These are phyloP conservation scores for Fulica atra DNA, from an alignment of 2,113 vertebrate genomes.

Conservation along the genomic window DNA sequence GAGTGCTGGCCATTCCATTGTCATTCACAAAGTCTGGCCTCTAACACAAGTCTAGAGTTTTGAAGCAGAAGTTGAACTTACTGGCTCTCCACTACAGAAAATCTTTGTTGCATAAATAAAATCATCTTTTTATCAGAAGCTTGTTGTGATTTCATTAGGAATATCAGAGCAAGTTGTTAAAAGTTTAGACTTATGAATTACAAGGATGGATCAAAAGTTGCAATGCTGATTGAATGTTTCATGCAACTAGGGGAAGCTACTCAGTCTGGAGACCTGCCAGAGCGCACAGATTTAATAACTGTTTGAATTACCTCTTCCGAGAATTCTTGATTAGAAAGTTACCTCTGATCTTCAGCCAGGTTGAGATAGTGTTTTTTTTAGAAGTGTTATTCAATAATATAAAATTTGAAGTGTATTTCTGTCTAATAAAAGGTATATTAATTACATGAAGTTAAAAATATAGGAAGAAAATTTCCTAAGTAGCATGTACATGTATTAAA, in stretches of 20 bases:
- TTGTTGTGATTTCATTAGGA: background rate
- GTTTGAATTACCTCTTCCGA: background rate
- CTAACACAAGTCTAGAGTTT: background rate
- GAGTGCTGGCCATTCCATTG: background rate
- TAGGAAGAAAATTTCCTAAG: background rate
- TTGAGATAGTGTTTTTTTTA: background rate
- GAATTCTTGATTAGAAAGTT: background rate
- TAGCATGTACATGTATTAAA: background rate
- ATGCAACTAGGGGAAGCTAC: background rate
- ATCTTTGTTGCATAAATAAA: background rate
- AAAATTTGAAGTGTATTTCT: background rate
- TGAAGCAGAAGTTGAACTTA: background rate
- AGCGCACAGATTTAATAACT: background rate
- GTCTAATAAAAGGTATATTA: background rate
- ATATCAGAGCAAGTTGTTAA: background rate
- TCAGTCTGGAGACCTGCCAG: background rate
- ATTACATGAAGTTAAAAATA: background rate
- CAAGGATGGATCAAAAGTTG: background rate
- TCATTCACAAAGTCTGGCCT: background rate
- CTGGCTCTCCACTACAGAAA: accelerated
- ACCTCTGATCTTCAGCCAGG: background rate
- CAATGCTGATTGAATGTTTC: background rate
- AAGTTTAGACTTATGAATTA: background rate
- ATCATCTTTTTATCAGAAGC: background rate
- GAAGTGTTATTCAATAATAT: background rate